Base-by-base conservation (phyloP, 2,797 vertebrate species). In the Coregonus suidteri region DNA sequence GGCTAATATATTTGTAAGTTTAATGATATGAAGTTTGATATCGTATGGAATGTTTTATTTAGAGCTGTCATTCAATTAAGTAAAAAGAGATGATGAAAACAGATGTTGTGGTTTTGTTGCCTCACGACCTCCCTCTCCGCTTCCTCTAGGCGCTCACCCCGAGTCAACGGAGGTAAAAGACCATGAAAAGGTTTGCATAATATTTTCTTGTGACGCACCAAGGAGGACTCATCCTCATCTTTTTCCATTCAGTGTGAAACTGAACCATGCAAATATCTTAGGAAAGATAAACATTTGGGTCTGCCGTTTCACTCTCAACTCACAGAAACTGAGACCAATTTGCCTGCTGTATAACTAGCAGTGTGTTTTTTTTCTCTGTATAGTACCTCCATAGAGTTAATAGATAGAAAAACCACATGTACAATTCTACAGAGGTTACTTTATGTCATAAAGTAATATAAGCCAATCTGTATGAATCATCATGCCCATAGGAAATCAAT, bases 231-330 rank as follows among this genome's bases (percentile, higher is more conserved):
- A 47, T 47, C 41, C 41, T 11, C 9, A 31, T 31, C 2, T 31
- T 4, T 66, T 66, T 66, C 30, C 13, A 66, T 30, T 65, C 20
- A 16, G 66, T 14, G 66, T 31, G 15, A 68, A 68, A 35, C 67
- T 35, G 15, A 69, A 41, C 67, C 67, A 74, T 75, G 74, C 41
- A 52, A 66, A 75, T 66, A 31, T 41, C 6, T 69, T 18, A 68
- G 6, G 15, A 31, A 68, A 37, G 13, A 31, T 35, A 15, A 34
- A 35, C 66, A 4, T 15, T 3, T 11, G n/a, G 35, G n/a, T 64
- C 59, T 51, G 18, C 9, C 41, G 6, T 37, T 30, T 65, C 7
- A 16, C 51, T 69, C 67, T 69, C 5, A 41, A 7, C 6, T 37
- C 34, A 35, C 5, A 37, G 13, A n/a, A 69, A 37, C 15, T 69